Base-by-base conservation (phyloP, 2,797 vertebrate genomes). In the Amblyopsis hoosieri region DNA sequence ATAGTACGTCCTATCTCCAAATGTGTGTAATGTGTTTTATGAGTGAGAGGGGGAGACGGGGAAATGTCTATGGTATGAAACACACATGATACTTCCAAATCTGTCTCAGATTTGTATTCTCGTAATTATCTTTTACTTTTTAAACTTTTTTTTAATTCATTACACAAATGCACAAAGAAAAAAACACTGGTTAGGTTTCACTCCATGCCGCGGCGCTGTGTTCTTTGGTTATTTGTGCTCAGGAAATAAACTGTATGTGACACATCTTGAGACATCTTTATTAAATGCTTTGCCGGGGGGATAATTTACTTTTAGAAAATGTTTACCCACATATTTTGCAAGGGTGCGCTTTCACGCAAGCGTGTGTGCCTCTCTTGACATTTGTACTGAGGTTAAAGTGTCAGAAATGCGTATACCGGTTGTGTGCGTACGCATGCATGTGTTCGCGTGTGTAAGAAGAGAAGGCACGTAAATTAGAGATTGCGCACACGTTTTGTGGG, bases 391-490 rank as follows among this genome's bases (percentile, higher is more conserved):
- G 45, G 11, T 60, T 42, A 42, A 42, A 42, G 37, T 42, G 37
- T 42, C 37, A 42, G 37, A 42, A 42, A 42, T n/a, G 12, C n/a
- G 15, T 67, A 33, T 51, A 49, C 11, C 66, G 63, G 69, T 55
- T 57, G 48, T 70, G 52, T 47, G 54, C 50, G 37, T 72, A 12
- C 29, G 60, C 65, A 15, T 54, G 60, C 59, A 54, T 60, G 63
- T 54, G 64, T 73, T 67, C 59, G 67, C 77, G 52, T 75, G 70
- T 71, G 48, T 60, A 64, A 54, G 69, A 64, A 52, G 54, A 60
- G 76, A 51, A 70, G 61, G 71, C 72, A 75, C 23, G 71, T 64
- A 89, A 90, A 91, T 90, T 85, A 91, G 76, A 90, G 88, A 87
- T 89, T 76, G 81, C 72, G 80, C 54, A 69, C 80, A 49, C 79